Conservation (phyloP, 2,113 vertebrate genomes). For the Catharus fuscescens region DNA sequence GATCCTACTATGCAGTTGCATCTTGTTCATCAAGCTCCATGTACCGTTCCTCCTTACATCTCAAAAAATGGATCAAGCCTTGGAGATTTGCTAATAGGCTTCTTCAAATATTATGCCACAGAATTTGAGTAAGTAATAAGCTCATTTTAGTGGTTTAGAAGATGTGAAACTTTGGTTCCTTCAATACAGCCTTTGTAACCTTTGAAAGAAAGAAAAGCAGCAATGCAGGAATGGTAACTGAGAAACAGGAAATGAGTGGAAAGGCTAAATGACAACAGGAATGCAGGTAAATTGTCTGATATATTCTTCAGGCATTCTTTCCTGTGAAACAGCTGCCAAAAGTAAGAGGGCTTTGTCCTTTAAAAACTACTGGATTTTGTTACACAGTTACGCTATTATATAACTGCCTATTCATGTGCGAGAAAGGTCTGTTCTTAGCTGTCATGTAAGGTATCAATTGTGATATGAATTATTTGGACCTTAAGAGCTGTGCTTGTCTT, state of each 20-base stretch:
- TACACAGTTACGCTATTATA: neutral
- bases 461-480: neutral
- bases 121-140: slow-evolving; percentile 88
- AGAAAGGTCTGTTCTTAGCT: neutral
- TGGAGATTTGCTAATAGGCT: slow-evolving; percentile 91
- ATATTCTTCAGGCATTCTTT: neutral
- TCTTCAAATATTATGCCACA: slow-evolving; percentile 92
- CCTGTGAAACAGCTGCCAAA: neutral
- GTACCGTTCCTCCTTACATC: slow-evolving; percentile 82
- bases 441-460: neutral
- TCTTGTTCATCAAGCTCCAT: slow-evolving; percentile 83
- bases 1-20: slow-evolving; percentile 85
- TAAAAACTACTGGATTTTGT: neutral
- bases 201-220: neutral
- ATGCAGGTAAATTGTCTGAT: neutral
- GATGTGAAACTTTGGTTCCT: neutral
- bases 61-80: slow-evolving; percentile 89
- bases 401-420: neutral
- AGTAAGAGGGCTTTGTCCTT: neutral
- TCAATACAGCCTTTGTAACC: neutral
- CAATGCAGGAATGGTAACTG: neutral
- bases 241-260: neutral
- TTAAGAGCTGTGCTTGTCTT: neutral
- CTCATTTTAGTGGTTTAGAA: neutral
- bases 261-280: neutral